phyloP scores from a whole-genome alignment of 2,113 vertebrate genomes.

The Scartelaos histophorus region DNA sequence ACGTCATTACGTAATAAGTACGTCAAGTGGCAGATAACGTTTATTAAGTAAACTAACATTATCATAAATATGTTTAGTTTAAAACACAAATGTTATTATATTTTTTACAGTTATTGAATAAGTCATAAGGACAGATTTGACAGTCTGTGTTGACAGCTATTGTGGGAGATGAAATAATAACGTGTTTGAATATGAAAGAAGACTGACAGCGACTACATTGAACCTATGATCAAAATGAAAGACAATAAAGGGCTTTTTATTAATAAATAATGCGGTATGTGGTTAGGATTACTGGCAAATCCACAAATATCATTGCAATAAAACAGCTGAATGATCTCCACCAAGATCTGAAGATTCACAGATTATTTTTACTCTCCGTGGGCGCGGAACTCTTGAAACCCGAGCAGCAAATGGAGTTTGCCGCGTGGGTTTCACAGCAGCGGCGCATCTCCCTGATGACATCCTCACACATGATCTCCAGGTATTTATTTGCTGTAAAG shows the following conservation, averaged over 20 bases:
- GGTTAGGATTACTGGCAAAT: neutral
- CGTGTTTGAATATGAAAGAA: too few relatives aligned
- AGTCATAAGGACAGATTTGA: too few relatives aligned
- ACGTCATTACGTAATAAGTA: constrained; percentile 20
- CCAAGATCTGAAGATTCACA: neutral
- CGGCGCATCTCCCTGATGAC: constrained; percentile 66
- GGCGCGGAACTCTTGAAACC: constrained; percentile 59
- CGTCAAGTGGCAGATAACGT: neutral
- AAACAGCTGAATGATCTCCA: neutral
- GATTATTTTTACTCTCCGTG: constrained; percentile 14
- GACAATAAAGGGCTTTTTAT: neutral
- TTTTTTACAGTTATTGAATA: too few relatives aligned
- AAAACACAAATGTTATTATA: too few relatives aligned
- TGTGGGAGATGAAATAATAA: too few relatives aligned
- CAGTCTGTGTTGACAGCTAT: too few relatives aligned
- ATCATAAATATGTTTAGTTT: too few relatives aligned
- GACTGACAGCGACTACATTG: too few relatives aligned
- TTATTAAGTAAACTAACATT: too few relatives aligned
- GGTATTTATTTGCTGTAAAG: constrained; percentile 63
- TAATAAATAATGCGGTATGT: neutral
- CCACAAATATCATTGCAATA: neutral
- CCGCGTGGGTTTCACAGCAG: constrained; percentile 46
- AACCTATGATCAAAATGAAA: neutral
- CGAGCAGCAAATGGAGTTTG: constrained; percentile 65
- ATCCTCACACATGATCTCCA: constrained; percentile 64